Conservation (phyloP, 2,888 invertebrate species). For the Harpalus rufipes region DNA sequence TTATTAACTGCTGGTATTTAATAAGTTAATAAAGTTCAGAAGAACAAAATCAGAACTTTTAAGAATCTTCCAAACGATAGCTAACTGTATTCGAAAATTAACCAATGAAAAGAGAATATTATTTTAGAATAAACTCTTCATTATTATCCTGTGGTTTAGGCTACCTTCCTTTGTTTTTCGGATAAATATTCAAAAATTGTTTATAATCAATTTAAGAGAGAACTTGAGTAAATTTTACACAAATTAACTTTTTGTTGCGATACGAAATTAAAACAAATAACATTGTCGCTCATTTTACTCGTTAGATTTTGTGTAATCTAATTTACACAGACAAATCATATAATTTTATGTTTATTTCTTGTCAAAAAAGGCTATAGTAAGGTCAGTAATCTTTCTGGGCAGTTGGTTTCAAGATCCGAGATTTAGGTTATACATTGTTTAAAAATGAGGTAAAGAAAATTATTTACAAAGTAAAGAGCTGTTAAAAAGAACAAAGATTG, state of each 20-base stretch:
- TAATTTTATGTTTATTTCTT: too few species aligned
- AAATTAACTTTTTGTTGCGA: too few species aligned
- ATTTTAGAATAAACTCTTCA: background rate
- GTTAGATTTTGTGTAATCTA: background rate
- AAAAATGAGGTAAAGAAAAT: background rate
- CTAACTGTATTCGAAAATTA: constrained; percentile 8
- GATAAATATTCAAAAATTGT: too few species aligned
- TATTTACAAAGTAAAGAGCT: constrained; percentile 10
- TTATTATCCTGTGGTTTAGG: background rate
- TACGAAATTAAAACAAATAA: too few species aligned
- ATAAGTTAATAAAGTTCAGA: constrained; percentile 18
- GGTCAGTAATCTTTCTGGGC: too few species aligned
- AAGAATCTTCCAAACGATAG: background rate
- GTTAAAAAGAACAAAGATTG: constrained; percentile 27
- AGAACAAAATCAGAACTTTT: constrained; percentile 13
- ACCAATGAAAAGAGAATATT: background rate
- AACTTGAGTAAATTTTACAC: too few species aligned
- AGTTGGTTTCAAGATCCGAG: too few species aligned
- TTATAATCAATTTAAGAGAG: too few species aligned
- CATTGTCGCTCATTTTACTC: background rate
- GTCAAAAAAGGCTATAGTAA: too few species aligned
- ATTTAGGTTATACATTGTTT: too few species aligned
- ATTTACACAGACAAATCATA: background rate
- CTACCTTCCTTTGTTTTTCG: background rate
- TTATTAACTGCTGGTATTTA: constrained; percentile 41